Evolutionary conservation across 2,888 invertebrate species (phyloP), one percentile per base, ranked within the genome.

Genomic region (Drosophila melanosoma): DNA sequence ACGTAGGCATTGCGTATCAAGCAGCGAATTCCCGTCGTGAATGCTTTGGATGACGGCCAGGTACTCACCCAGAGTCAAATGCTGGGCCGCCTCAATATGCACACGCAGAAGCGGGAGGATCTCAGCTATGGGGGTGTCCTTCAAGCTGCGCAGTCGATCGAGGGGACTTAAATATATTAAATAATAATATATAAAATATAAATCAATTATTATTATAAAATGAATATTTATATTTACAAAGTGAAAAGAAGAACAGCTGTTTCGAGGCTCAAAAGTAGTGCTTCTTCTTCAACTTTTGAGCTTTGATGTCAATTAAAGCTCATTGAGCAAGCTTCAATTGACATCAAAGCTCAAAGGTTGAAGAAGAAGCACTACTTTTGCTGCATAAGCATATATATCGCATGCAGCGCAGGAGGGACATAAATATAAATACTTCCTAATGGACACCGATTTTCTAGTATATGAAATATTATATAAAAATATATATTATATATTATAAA

Each of bases 101-200:
- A 35, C n/a, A 63, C 57, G 3, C 17, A 81, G 48, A 33, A 20
- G 0, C 60, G n/a, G 11, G 6, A 51, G 0, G 63, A 81, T 15
- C 71, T 81, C 0, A 81, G 68, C 57, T 81, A 81, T 49, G 61
- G 10, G 10, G 0, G 69, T 61, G 8, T 49, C 67, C n/a, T 83
- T 81, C 8, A 15, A 45, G 38, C 72, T 83, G 33, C 58, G 36
- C 29, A 78, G 11, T 56, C 59, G 1, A 53, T 26, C 23, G 23
- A 23, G 23, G 23, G 23, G 23, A 23, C 23, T 23, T 23, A 23
- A 23, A 1, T 23, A 23, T 23, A 23, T 23, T 1, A 23, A 23
- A 23, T 1, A 23, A 23, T 1, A 23, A 23, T 1, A 23, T 23
- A 23, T 23, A 23, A 23, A 23, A 23, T 23, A 23, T 23, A 23